phyloP scores from a whole-genome alignment of 2,797 vertebrate genomes.

The Corythornis leucogaster region DNA sequence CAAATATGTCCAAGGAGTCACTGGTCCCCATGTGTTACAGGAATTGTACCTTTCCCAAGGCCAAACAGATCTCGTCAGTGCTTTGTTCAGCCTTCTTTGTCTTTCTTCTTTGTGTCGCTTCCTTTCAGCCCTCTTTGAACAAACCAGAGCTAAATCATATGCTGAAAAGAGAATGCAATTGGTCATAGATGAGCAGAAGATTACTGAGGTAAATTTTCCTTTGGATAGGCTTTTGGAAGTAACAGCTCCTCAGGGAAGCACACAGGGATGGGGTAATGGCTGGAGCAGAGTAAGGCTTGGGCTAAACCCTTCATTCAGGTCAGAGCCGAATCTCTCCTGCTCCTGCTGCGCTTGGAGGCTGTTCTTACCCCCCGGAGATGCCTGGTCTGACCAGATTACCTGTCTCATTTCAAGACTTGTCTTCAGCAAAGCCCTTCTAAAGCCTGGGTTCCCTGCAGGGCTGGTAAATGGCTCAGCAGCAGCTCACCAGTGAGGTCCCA shows the following conservation, averaged over 20 bases:
- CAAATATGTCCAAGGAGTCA: neutral
- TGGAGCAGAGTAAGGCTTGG: neutral
- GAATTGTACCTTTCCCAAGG: slow-evolving; percentile 41
- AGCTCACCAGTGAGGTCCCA: accelerated
- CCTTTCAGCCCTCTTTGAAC: slow-evolving; percentile 1
- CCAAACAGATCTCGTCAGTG: neutral
- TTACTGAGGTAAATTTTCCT: neutral
- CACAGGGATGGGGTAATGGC: accelerated
- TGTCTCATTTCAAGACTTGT: neutral
- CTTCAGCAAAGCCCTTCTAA: neutral
- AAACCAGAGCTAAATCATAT: neutral
- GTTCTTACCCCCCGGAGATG: neutral
- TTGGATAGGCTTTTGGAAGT: neutral
- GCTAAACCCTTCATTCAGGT: neutral
- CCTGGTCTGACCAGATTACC: neutral
- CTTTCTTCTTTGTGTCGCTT: slow-evolving; percentile 30
- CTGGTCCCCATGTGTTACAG: slow-evolving; percentile 28
- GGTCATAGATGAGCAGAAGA: neutral
- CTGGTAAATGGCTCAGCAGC: neutral
- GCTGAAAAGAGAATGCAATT: neutral
- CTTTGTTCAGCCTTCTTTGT: slow-evolving; percentile 30
- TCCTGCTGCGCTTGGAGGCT: neutral
- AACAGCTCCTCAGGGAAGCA: neutral
- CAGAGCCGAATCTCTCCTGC: neutral
- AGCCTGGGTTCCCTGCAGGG: accelerated